A percentile compares a stretch with the other conserved stretches of the same genome.
phyloP scores from a whole-genome alignment of 2,888 invertebrate genomes.

The Tachina lurida region DNA sequence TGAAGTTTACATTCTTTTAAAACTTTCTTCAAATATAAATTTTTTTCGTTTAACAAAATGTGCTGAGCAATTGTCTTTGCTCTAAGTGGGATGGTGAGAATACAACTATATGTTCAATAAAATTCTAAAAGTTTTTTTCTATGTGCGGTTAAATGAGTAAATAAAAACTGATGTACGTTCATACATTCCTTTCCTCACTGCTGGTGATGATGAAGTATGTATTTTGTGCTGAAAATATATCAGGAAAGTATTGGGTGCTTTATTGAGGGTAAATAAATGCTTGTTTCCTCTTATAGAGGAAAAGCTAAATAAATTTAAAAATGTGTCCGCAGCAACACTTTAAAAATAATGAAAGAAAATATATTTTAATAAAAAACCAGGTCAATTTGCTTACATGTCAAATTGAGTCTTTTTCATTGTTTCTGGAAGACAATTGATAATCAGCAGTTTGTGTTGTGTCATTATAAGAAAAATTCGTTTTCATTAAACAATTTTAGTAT shows the following conservation, averaged over 20 bases:
- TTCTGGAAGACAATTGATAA: background rate
- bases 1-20: conserved; percentile 1
- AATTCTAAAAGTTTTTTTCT: background rate
- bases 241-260: background rate
- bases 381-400: background rate
- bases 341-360: background rate
- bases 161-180: background rate
- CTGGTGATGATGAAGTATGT: conserved; percentile 13
- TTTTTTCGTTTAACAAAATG: background rate
- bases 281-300: background rate
- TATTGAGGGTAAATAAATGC: background rate
- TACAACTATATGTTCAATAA: background rate
- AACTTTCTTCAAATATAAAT: background rate
- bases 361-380: background rate
- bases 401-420: background rate
- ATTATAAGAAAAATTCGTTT: no score
- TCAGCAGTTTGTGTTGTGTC: no score
- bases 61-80: background rate
- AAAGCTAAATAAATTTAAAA: conserved; percentile 9
- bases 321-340: background rate
- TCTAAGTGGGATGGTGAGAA: background rate
- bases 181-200: background rate
- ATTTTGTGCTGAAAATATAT: background rate
- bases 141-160: conserved; percentile 21
- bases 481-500: no score